Percentiles rank a stretch among this genome's conserved stretches.
Evolutionary conservation across 2,888 invertebrate genomes (phyloP).

Genomic region (Sesia bembeciformis): DNA sequence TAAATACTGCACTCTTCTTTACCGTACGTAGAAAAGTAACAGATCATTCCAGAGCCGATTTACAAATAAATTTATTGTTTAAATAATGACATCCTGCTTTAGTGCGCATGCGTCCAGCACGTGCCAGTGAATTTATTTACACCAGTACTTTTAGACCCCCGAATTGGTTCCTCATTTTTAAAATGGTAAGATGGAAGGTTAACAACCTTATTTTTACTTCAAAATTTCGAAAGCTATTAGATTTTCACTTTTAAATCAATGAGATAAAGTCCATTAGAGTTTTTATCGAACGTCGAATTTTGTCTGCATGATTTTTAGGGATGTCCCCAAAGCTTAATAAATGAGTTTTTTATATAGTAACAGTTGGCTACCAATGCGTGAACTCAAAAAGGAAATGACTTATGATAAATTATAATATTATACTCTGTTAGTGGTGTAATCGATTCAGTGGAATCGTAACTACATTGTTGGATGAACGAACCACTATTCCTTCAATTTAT

Average conservation of each 20-base stretch:
- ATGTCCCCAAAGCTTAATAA: slow-evolving; percentile 18
- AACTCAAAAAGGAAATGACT: slow-evolving; percentile 13
- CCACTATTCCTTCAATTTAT: slow-evolving; percentile 2
- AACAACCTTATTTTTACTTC: neutral
- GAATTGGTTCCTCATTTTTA: neutral
- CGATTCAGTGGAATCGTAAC: slow-evolving; percentile 8
- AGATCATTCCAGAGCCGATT: slow-evolving; percentile 16
- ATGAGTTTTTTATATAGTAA: slow-evolving; percentile 26
- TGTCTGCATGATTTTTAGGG: slow-evolving; percentile 8
- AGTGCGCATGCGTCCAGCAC: slow-evolving; percentile 31
- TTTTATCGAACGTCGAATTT: neutral
- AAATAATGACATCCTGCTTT: slow-evolving; percentile 46
- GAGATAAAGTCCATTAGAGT: neutral
- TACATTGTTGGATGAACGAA: slow-evolving; percentile 12
- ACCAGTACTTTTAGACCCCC: neutral
- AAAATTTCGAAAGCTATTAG: neutral
- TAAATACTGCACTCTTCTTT: no score
- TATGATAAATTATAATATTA: slow-evolving; percentile 26
- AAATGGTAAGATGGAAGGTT: neutral
- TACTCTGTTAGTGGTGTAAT: slow-evolving; percentile 20
- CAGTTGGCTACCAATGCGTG: slow-evolving; percentile 20
- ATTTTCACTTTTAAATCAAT: neutral
- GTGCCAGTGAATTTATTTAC: slow-evolving; percentile 17
- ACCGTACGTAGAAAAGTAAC: no score
- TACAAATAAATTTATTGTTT: slow-evolving; percentile 60